Evolutionary conservation across 2,888 invertebrate species (phyloP), one percentile per base, ranked within the genome.

Genomic region (Sphinx pinastri): DNA sequence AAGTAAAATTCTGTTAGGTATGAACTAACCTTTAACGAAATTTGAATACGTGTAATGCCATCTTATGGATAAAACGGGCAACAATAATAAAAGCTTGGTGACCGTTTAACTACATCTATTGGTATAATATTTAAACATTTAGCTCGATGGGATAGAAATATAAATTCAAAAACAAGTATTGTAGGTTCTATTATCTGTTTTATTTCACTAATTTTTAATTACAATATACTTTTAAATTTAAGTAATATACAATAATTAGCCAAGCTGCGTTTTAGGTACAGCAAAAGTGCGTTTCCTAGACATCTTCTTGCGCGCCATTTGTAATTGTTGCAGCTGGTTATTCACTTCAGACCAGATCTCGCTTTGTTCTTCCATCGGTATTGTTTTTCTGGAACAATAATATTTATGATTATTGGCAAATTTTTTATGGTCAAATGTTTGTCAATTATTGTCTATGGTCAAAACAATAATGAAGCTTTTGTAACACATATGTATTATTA

Each of bases 281-380:
- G 77, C 82, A 71, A 89, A 89, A 0, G 83, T 85, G 51, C 92
- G 93, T 81, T 93, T 93, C 69, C 91, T 85, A 2, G 88, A 84
- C 75, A 82, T 82, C 76, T 92, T 93, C 84, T 92, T 92, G 67
- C 96, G 95, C 45, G 95, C 93, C 45, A 96, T 87, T 81, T 97
- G 97, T 71, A 97, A 83, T 77, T 96, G 95, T 78, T 96, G 96
- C 58, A 98, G 87, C 80, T 97, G 96, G 7, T 95, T 94, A 81
- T 97, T 95, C 3, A 99, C 96, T 90, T 99, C 98, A 1, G 96
- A 92, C 95, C 96, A 98, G 80, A 99, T 98, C 82, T 97, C 96
- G 49, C 94, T 95, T 85, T 98, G 98, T 72, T 99, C 98, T 86
- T 98, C 98, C 78, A 97, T 97, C 12, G 98, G 97, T 79, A 99